A percentile compares a stretch with the other conserved stretches of the same genome.
These are phyloP conservation scores for Cathartes aura DNA, from an alignment of 2,113 vertebrate genomes.

Conservation along the genomic window DNA sequence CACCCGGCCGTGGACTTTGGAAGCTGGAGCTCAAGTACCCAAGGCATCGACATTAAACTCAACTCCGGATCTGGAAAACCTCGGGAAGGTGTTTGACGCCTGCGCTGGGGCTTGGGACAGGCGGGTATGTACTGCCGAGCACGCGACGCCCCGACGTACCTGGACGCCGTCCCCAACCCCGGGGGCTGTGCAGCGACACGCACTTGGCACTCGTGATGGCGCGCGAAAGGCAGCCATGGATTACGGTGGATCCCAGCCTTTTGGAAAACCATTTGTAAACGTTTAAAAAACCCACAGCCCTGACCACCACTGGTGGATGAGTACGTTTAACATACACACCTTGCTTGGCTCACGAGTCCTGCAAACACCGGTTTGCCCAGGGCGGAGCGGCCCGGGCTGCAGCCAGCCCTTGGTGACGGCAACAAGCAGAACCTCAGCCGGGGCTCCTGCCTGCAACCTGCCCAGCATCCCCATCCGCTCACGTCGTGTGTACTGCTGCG, in stretches of 20 bases:
- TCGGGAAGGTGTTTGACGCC: fast-evolving
- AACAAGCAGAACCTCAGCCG: background rate
- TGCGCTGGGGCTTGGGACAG: background rate
- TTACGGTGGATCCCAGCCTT: background rate
- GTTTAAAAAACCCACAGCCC: background rate
- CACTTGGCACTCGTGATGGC: fast-evolving
- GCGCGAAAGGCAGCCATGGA: background rate
- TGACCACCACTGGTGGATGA: too few relatives aligned
- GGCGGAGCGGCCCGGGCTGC: fast-evolving
- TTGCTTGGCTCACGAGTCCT: background rate
- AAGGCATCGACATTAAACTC: background rate
- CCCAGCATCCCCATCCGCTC: background rate
- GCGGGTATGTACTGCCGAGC: background rate
- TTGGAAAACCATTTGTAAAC: background rate
- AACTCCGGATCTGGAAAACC: background rate
- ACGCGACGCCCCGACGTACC: fast-evolving
- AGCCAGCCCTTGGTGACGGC: background rate
- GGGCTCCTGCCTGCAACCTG: fast-evolving
- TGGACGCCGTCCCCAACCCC: background rate
- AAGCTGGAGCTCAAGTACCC: background rate
- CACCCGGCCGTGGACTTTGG: background rate
- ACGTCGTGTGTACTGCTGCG: fast-evolving
- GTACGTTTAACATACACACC: fast-evolving
- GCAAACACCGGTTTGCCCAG: background rate
- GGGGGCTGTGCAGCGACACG: background rate